Conservation (phyloP, 2,113 vertebrate species). For the Aspidoscelis tigris region DNA sequence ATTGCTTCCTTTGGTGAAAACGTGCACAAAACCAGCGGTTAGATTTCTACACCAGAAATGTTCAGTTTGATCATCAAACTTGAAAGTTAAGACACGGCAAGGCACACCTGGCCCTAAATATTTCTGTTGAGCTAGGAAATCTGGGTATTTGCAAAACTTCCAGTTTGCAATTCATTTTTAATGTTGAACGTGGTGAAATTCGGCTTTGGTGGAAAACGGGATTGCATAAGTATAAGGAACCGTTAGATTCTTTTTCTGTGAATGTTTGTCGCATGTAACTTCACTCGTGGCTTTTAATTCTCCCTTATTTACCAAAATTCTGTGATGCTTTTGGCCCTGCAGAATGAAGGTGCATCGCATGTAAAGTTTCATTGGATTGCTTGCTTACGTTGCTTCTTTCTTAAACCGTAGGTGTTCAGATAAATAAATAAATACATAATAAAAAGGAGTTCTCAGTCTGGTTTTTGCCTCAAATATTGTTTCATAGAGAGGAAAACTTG, state of each 20-base stretch:
- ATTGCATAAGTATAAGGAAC: no score
- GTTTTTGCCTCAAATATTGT: not conserved
- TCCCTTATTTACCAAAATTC: not conserved
- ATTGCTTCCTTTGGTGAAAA: not conserved
- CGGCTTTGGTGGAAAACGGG: not conserved
- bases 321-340: not conserved
- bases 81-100: not conserved
- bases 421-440: not conserved
- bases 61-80: not conserved
- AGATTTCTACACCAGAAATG: not conserved
- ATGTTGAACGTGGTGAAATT: conserved; percentile 1
- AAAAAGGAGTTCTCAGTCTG: not conserved
- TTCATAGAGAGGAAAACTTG: not conserved
- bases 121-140: not conserved
- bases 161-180: not conserved
- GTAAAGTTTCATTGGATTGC: not conserved
- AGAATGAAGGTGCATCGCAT: not conserved
- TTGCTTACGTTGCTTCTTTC: not conserved
- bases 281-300: not conserved
- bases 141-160: not conserved
- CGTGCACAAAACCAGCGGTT: not conserved
- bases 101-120: not conserved
- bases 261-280: not conserved
- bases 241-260: not conserved
- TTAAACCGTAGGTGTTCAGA: not conserved